Evolutionary conservation across 1,140 invertebrate genomes (phyloP), one percentile per base, ranked within the genome.

Genomic region (Drosophila lini): DNA sequence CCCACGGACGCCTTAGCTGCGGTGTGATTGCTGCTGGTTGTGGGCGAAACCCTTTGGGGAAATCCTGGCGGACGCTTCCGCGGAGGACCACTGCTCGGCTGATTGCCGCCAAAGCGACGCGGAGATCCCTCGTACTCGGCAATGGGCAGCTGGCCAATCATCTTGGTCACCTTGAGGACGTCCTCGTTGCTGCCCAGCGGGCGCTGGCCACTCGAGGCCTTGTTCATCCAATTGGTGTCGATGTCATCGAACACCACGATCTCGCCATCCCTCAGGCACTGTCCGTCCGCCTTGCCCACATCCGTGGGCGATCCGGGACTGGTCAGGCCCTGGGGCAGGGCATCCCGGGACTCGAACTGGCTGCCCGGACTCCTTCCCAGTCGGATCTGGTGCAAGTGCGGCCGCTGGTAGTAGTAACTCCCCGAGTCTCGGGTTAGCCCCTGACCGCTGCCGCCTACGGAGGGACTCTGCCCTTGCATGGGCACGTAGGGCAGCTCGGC

Each of bases 121-220:
- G 97, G 97, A 40, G 97, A 98, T 22, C 97, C 97, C 74, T 98
- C 97, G 92, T 98, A 98, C 80, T 98, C 97, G 16, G 91, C 89
- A 47, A 92, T 92, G 2, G 91, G 91, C 65, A 92, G 71, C 93
- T 96, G 96, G 25, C 97, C 97, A 91, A 98, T 98, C 53, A 97
- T 95, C 77, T 96, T 94, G 48, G 96, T 94, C 10, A 96, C 95
- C 93, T 96, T 95, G 48, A 93, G 93, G 52, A 94, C 93, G 74
- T 94, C 94, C 47, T 93, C 94, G 34, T 85, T 88, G 56, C 69
- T 88, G 19, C 59, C 71, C 0, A 55, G 13, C 0, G 64, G 42
- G 9, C 64, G 65, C 9, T 67, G 28, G 8, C 47, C 58, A 9
- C 59, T 40, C 10, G 70, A 45, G 0, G 89, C 68, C 53, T 91